Evolutionary conservation across 2,113 vertebrate genomes (phyloP), one percentile per base, ranked within the genome.

Genomic region (Nesoenas mayeri): DNA sequence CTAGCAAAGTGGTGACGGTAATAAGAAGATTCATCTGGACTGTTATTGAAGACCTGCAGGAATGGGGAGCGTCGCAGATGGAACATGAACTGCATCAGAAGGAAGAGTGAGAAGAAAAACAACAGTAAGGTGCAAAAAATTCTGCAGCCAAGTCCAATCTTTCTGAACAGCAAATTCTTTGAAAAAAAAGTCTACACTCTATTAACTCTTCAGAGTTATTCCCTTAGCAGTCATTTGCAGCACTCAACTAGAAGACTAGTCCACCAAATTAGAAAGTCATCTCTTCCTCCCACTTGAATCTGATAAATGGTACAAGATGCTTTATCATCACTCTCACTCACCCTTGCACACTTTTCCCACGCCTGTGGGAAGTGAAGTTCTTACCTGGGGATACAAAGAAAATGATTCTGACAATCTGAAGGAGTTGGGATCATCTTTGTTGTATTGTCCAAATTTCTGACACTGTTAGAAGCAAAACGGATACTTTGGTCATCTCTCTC

Each of bases 1-100:
- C 99, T 98, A 88, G 99, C 98, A 94, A 99, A 99, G 91, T 99
- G 99, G 96, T 99, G 99, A 42, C 99, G 98, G 89, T 99, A 99
- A 58, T 99, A 99, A 1, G 99, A 99, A 0, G 99, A 99, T 91
- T 99, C 99, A 40, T 99, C 99, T 1, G 99, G 99, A 69, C 99
- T 99, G 97, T 99, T 99, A 97, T 99, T 99, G 94, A 99, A 99
- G 72, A 99, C 99, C 95, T 99, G 99, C 85, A 99, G 99, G 98
- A 99, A 99, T 0, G 99, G 99, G 25, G 99, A 99, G 93, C 99
- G 98, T 77, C 99, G 98, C 97, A 99, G 97, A 93, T 99, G 99
- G 98, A 99, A 99, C 99, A 99, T 99, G 89, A 99, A 99, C 99
- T 99, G 91, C 31, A 93, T 10, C 83, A 40, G 81, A 83, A 29